Base-by-base conservation (phyloP, 2,888 invertebrate species). In the Pilophorus perplexus region DNA sequence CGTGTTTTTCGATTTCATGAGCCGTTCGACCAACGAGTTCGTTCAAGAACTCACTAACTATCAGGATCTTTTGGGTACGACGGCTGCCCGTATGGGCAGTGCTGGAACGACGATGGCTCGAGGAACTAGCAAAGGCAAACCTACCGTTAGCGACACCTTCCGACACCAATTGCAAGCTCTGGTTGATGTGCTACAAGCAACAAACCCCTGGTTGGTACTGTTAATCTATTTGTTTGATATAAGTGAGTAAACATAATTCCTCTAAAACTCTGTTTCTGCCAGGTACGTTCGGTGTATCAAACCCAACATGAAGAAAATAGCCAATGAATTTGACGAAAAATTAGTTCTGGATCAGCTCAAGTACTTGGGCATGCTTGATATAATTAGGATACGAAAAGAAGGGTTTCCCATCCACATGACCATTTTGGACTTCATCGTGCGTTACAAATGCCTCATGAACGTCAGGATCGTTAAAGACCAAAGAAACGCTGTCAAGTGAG, bases 211-310 rank as follows among this genome's bases (percentile, higher is more conserved):
- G 93, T 89, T 67, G 48, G 25, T 52, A 14, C 44, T 44, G 33
- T 33, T 33, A 33, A 33, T 33, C 12, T 33, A 33, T 33, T 12
- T 33, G 6, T 33, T 33, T n/a, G n/a, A n/a, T n/a, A n/a, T n/a
- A n/a, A n/a, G n/a, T n/a, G n/a, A n/a, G n/a, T n/a, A n/a, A n/a
- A n/a, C n/a, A n/a, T n/a, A n/a, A n/a, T n/a, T n/a, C n/a, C n/a
- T n/a, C n/a, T n/a, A n/a, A n/a, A 5, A n/a, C 8, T 44, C 8
- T 44, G 44, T 44, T 8, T 23, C 1, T 50, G 50, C 3, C 67
- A 87, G 87, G 87, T 90, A 93, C 77, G 93, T 93, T 33, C 84
- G 94, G 46, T 94, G 94, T 76, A 93, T 94, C 74, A 94, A 94
- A 74, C 93, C 94, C 0, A 94, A 94, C 77, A 85, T 88, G 77